phyloP scores from a whole-genome alignment of 2,888 invertebrate genomes.

The Entomobrya proxima region DNA sequence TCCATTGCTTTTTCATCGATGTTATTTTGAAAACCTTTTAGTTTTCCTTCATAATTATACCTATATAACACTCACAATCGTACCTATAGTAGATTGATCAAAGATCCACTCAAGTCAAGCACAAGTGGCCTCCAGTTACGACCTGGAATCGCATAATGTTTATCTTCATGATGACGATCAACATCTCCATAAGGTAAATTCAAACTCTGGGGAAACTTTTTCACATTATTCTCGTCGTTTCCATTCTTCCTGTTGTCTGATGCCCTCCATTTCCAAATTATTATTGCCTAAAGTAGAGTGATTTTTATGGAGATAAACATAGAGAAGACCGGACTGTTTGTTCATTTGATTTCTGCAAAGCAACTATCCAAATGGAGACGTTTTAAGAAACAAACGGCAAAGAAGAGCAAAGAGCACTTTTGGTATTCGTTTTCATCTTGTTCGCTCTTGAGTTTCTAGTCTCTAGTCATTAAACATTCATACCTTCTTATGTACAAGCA shows the following conservation, averaged over 20 bases:
- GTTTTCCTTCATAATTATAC: neutral
- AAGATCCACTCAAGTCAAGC: neutral
- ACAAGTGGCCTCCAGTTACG: neutral
- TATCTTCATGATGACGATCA: slow-evolving; percentile 3
- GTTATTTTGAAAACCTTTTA: neutral
- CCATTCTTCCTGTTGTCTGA: neutral
- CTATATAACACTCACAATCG: neutral
- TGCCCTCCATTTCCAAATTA: slow-evolving; percentile 30
- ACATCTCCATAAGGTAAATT: slow-evolving; percentile 10
- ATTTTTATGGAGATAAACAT: slow-evolving; percentile 26
- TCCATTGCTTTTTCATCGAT: neutral
- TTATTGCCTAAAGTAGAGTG: slow-evolving; percentile 42
- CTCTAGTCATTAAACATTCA: neutral
- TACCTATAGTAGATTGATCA: neutral
- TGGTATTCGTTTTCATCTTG: no score
- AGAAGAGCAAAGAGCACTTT: no score
- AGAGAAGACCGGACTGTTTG: neutral
- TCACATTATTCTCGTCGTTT: neutral
- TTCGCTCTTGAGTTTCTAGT: no score
- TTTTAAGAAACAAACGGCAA: neutral
- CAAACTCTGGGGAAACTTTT: slow-evolving; percentile 34
- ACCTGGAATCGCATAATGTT: slow-evolving; percentile 25
- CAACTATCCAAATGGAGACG: neutral
- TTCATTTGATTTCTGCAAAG: neutral
- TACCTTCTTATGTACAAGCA: neutral